Evolutionary conservation across 2,888 invertebrate genomes (phyloP).

Genomic region (Papilio elwesi): DNA sequence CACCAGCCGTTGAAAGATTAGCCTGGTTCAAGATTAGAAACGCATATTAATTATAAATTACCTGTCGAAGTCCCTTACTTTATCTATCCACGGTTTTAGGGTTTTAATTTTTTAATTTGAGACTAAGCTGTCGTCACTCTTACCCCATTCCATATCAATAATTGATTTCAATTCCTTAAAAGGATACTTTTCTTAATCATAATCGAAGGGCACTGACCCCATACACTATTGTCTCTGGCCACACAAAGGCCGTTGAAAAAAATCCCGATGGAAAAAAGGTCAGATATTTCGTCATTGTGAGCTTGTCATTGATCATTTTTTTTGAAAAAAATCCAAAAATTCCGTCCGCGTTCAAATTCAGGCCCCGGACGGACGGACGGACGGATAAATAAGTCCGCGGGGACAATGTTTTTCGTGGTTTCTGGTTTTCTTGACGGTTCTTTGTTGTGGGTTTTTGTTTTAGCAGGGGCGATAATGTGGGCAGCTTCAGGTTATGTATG

Average conservation of each 20-base stretch:
- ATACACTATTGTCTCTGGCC: constrained; percentile 62
- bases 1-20: no score
- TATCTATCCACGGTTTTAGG: no score
- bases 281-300: constrained; percentile 76
- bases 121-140: no score
- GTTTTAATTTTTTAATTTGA: no score
- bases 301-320: constrained; percentile 81
- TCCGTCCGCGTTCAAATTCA: constrained; percentile 58
- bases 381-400: constrained; percentile 46
- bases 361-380: constrained; percentile 54
- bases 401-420: constrained; percentile 46
- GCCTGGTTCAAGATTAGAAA: no score
- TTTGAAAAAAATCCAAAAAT: constrained; percentile 60
- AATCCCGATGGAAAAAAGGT: constrained; percentile 53
- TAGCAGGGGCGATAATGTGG: constrained; percentile 15
- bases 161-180: constrained; percentile 9
- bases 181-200: constrained; percentile 33
- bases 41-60: no score
- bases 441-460: constrained; percentile 40
- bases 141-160: no score
- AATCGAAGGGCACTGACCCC: constrained; percentile 12
- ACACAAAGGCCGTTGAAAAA: constrained; percentile 60
- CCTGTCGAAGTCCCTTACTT: no score
- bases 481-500: constrained; percentile 12
- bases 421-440: constrained; percentile 44